A percentile compares a stretch with the other conserved stretches of the same genome.
Evolutionary conservation across 92 coral and sea anemone species (phyloP).

Genomic region (Micromussa lordhowensis): DNA sequence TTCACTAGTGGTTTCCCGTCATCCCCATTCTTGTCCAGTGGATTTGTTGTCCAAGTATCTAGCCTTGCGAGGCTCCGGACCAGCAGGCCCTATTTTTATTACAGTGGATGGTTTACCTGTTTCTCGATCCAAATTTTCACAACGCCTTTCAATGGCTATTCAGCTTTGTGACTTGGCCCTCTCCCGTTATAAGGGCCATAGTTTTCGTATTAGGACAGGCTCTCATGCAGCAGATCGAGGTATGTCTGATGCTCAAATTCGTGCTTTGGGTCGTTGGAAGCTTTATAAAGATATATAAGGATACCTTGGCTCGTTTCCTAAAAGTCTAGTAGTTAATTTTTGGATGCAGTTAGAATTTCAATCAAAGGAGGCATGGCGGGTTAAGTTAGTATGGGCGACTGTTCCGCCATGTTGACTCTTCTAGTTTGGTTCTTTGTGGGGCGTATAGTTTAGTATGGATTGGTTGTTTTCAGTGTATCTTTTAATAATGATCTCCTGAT

Average conservation of each 20-base stretch:
- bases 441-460: background rate
- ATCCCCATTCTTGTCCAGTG: conserved; percentile 23
- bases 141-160: background rate
- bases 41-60: conserved; percentile 7
- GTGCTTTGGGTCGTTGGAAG: conserved; percentile 25
- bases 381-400: background rate
- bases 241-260: conserved; percentile 36
- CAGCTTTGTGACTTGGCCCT: conserved; percentile 8
- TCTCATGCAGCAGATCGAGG: conserved; percentile 36
- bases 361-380: background rate
- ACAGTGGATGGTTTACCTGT: background rate
- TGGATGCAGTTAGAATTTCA: background rate
- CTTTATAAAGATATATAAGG: background rate
- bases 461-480: background rate
- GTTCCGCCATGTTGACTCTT: background rate
- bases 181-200: conserved; percentile 22
- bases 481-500: background rate
- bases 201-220: conserved; percentile 31
- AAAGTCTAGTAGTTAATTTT: background rate
- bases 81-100: too few relatives aligned
- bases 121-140: too few relatives aligned
- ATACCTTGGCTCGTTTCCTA: background rate
- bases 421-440: background rate
- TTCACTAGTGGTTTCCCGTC: conserved; percentile 21
- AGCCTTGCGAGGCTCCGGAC: conserved; percentile 2